Evolutionary conservation across 2,797 vertebrate genomes (phyloP).

Genomic region (Cossypha polioptera): DNA sequence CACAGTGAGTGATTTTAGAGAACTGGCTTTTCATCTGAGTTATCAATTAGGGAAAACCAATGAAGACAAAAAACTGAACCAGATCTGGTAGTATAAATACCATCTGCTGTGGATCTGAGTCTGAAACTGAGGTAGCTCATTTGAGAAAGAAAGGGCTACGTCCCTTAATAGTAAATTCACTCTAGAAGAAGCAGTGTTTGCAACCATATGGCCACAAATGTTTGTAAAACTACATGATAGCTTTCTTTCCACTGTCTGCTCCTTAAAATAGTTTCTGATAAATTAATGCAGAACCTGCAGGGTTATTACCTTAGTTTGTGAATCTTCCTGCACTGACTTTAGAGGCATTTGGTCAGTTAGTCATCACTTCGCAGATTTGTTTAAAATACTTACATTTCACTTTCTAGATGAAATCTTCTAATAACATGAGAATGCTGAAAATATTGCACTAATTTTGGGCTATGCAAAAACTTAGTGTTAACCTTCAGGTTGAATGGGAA

Average conservation of each 20-base stretch:
- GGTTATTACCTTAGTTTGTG: background rate
- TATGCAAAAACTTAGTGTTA: background rate
- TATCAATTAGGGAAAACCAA: background rate
- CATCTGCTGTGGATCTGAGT: background rate
- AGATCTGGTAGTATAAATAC: background rate
- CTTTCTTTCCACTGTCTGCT: background rate
- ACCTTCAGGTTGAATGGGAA: background rate
- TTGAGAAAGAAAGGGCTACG: background rate
- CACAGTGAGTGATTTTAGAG: background rate
- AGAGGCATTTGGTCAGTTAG: background rate
- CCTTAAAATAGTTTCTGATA: background rate
- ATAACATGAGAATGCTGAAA: background rate
- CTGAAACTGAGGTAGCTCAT: background rate
- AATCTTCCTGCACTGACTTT: background rate
- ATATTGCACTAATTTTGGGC: background rate
- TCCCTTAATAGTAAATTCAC: background rate
- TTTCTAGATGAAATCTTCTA: fast-evolving
- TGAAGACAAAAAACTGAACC: background rate
- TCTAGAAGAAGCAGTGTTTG: background rate
- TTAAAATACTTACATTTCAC: background rate
- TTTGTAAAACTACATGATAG: background rate
- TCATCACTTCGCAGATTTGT: background rate
- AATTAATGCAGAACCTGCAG: background rate
- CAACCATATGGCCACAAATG: background rate
- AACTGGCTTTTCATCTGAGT: background rate